Percentiles rank a stretch among this genome's conserved stretches.
Conservation (phyloP, 2,113 vertebrate species). For the Oncorhynchus nerka region DNA sequence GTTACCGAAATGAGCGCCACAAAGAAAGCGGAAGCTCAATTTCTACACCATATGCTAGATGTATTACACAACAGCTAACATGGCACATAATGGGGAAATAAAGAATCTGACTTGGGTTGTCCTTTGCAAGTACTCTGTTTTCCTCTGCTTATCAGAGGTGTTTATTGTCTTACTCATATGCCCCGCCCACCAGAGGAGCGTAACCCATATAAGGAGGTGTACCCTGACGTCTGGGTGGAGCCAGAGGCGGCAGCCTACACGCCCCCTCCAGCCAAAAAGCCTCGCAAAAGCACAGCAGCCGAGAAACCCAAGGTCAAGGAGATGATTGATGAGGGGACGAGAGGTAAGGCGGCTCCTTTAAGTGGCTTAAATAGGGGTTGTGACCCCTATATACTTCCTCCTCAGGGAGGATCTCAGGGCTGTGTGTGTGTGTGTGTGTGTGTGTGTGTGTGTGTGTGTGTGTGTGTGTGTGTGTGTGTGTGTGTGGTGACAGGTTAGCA, state of each 20-base stretch:
- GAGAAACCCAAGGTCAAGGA: constrained; percentile 98
- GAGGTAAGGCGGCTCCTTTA: constrained; percentile 75
- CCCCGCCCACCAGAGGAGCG: constrained; percentile 82
- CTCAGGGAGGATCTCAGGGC: neutral
- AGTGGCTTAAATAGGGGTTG: constrained; percentile 27
- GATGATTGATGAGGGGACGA: constrained; percentile 92
- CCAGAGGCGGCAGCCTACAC: constrained; percentile 91
- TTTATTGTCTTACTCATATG: neutral
- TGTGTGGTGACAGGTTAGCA: neutral
- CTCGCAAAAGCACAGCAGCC: constrained; percentile 86
- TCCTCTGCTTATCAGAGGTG: neutral
- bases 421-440: too few species aligned
- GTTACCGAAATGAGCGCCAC: too few species aligned
- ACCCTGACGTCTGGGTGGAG: constrained; percentile 94
- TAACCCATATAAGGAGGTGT: constrained; percentile 96
- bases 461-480: too few species aligned
- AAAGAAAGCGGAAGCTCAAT: too few species aligned
- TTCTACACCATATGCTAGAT: too few species aligned
- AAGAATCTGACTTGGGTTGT: too few species aligned
- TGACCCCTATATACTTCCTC: constrained; percentile 27
- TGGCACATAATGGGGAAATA: too few species aligned
- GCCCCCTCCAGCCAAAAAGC: constrained; percentile 91
- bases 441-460: too few species aligned
- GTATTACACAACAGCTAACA: too few species aligned
- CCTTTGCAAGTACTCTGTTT: too few species aligned